These are phyloP conservation scores for Globodera rostochiensis DNA, from an alignment of 1,140 invertebrate genomes.

Conservation along the genomic window DNA sequence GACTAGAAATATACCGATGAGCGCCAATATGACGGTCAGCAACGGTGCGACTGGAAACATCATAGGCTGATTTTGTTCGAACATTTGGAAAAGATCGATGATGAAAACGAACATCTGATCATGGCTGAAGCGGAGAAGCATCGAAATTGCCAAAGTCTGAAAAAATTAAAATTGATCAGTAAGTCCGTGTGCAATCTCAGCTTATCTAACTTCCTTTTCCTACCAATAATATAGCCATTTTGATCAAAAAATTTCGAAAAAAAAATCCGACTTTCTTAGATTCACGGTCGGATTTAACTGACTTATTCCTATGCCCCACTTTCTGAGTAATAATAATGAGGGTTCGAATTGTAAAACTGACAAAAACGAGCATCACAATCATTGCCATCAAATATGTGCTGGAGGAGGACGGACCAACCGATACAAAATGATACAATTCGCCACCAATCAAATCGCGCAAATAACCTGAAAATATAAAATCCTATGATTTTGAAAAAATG, in stretches of 20 bases:
- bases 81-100: slow-evolving; percentile 94
- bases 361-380: slow-evolving; percentile 96
- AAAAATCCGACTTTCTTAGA: not conserved
- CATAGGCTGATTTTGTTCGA: slow-evolving; percentile 84
- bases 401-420: slow-evolving; percentile 88
- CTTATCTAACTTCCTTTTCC: not conserved
- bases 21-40: slow-evolving; percentile 90
- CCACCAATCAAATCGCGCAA: slow-evolving; percentile 89
- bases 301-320: no score
- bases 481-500: not conserved
- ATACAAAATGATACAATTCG: slow-evolving; percentile 97
- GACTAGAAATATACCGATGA: slow-evolving; percentile 77
- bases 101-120: slow-evolving; percentile 93
- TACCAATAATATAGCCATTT: not conserved
- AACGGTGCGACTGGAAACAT: slow-evolving; percentile 92
- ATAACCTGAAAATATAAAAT: slow-evolving; percentile 66
- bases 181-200: not conserved
- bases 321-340: no score
- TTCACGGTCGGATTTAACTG: no score
- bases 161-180: slow-evolving; percentile 66
- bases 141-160: slow-evolving; percentile 95
- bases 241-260: not conserved
- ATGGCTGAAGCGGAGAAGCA: slow-evolving; percentile 94
- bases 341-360: slow-evolving; percentile 73
- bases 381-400: slow-evolving; percentile 86